Conservation (phyloP, 2,797 vertebrate genomes). For the Pseudomugil gertrudae region DNA sequence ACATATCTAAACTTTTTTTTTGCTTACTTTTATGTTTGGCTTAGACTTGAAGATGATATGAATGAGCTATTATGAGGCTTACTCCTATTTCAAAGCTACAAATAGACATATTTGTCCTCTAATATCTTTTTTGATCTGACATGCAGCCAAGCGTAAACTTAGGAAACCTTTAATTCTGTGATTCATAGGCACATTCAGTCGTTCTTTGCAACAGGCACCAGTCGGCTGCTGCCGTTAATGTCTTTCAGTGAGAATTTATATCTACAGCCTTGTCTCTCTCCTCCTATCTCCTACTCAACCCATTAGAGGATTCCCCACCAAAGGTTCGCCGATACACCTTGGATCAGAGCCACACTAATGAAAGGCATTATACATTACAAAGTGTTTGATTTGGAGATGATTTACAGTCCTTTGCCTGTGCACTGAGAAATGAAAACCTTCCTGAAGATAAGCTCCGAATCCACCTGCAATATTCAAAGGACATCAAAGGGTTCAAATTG, state of each 20-base stretch:
- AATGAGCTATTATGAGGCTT: neutral
- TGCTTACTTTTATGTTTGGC: too few relatives aligned
- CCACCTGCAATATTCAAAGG: slow-evolving; percentile 69
- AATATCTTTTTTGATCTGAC: slow-evolving; percentile 60
- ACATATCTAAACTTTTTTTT: too few relatives aligned
- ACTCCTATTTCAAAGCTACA: slow-evolving; percentile 24
- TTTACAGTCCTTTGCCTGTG: slow-evolving; percentile 66
- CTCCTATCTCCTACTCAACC: slow-evolving; percentile 62
- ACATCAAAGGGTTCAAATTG: slow-evolving; percentile 76
- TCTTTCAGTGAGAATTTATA: slow-evolving; percentile 75
- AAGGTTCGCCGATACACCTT: slow-evolving; percentile 62
- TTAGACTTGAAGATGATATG: too few relatives aligned
- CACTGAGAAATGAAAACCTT: slow-evolving; percentile 55
- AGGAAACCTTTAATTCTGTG: slow-evolving; percentile 64
- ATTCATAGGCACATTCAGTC: slow-evolving; percentile 68
- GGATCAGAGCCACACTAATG: slow-evolving; percentile 77
- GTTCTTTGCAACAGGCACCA: slow-evolving; percentile 62
- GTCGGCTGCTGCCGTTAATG: slow-evolving; percentile 69
- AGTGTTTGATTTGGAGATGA: slow-evolving; percentile 82
- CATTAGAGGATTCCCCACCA: slow-evolving; percentile 72
- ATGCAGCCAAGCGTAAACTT: slow-evolving; percentile 59
- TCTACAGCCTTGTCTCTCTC: slow-evolving; percentile 62
- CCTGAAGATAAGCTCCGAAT: slow-evolving; percentile 69
- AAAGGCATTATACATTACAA: slow-evolving; percentile 82
- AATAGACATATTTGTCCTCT: slow-evolving; percentile 53